These are phyloP conservation scores for Steinernema khuongi DNA, from an alignment of 1,140 invertebrate genomes.

Conservation along the genomic window DNA sequence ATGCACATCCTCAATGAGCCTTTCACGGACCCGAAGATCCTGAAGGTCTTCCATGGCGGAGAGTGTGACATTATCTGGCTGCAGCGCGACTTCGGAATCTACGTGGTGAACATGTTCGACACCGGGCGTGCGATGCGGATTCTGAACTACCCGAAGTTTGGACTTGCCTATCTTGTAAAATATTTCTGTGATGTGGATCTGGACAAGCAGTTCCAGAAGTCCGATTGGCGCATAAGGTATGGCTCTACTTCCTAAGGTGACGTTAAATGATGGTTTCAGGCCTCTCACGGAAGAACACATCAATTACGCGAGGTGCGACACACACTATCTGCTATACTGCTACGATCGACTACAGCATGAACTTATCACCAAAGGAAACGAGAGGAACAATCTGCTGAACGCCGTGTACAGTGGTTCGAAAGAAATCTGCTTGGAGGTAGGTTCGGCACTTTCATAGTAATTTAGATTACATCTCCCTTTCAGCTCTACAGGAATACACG, in stretches of 20 bases:
- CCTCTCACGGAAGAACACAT: slow-evolving; percentile 78
- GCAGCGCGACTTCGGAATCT: slow-evolving; percentile 86
- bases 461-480: slow-evolving; percentile 33
- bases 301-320: slow-evolving; percentile 85
- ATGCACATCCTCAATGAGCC: slow-evolving; percentile 79
- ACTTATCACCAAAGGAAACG: neutral
- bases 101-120: slow-evolving; percentile 97
- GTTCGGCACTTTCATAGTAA: neutral
- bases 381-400: neutral
- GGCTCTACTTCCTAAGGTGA: neutral
- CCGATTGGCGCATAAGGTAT: slow-evolving; percentile 78
- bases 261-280: no score
- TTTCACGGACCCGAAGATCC: slow-evolving; percentile 80
- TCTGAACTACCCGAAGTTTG: slow-evolving; percentile 68
- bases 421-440: slow-evolving; percentile 1
- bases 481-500: slow-evolving; percentile 76
- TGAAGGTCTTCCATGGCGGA: slow-evolving; percentile 81
- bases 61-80: slow-evolving; percentile 85
- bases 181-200: slow-evolving; percentile 73
- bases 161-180: slow-evolving; percentile 74
- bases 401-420: neutral
- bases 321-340: slow-evolving; percentile 88
- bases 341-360: slow-evolving; percentile 66
- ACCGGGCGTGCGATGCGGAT: slow-evolving; percentile 72
- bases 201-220: slow-evolving; percentile 84